phyloP scores from a whole-genome alignment of 2,888 invertebrate genomes.

The Synergus laeviventris region DNA sequence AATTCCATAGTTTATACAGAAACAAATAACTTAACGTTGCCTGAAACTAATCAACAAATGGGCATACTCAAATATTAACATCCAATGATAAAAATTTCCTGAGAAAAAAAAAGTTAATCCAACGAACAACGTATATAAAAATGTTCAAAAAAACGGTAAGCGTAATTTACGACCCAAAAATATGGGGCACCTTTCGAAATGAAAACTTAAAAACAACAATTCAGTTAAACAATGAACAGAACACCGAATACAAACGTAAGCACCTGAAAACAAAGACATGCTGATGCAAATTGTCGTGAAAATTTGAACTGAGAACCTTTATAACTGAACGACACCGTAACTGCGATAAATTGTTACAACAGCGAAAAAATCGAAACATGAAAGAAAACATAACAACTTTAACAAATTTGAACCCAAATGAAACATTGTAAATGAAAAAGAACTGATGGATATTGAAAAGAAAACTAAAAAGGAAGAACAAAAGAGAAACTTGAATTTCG shows the following conservation, averaged over 20 bases:
- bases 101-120: constrained; percentile 42
- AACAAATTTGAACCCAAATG: constrained; percentile 25
- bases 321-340: constrained; percentile 3
- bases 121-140: constrained; percentile 49
- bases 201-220: constrained; percentile 49
- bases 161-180: constrained; percentile 50
- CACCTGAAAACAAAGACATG: constrained; percentile 22
- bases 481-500: constrained; percentile 40
- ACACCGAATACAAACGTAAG: constrained; percentile 32
- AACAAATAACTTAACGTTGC: constrained; percentile 42
- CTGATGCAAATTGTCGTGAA: not conserved
- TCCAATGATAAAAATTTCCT: constrained; percentile 42
- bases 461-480: constrained; percentile 28
- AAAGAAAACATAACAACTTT: constrained; percentile 35
- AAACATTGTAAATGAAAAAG: not conserved
- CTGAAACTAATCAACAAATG: constrained; percentile 31
- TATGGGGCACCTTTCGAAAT: constrained; percentile 49
- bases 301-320: not conserved
- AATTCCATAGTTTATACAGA: constrained; percentile 53
- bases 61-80: constrained; percentile 25
- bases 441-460: constrained; percentile 41
- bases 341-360: constrained; percentile 37
- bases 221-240: constrained; percentile 46
- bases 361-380: constrained; percentile 36
- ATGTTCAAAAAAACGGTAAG: constrained; percentile 51